A percentile compares a stretch with the other conserved stretches of the same genome.
Evolutionary conservation across 2,888 invertebrate species (phyloP).

Genomic region (Scotopteryx bipunctaria): DNA sequence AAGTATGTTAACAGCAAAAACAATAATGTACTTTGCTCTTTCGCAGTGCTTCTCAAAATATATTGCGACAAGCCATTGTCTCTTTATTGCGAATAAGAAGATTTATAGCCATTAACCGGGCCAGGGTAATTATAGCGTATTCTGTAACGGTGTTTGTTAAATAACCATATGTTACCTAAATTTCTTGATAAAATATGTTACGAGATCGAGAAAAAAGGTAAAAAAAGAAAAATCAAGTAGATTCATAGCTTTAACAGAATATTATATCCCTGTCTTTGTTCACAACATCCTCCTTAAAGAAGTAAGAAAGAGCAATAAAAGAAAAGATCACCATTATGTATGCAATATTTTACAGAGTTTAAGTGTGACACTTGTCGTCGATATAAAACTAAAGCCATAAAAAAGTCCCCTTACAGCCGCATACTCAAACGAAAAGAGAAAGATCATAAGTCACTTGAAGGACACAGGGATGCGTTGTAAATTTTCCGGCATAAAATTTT

Average conservation of each 20-base stretch:
- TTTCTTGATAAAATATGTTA: background rate
- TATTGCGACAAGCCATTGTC: conserved; percentile 71
- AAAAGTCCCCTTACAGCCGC: conserved; percentile 50
- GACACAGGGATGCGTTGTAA: conserved; percentile 55
- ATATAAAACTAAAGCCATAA: conserved; percentile 53
- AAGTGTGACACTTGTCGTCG: conserved; percentile 44
- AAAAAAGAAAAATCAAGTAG: too few species aligned
- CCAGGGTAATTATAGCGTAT: conserved; percentile 11
- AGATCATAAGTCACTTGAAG: conserved; percentile 55
- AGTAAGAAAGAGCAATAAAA: too few species aligned
- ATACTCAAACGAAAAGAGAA: conserved; percentile 49
- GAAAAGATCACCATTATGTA: conserved; percentile 29
- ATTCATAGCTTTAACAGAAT: too few species aligned
- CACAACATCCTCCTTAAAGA: too few species aligned
- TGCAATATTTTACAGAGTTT: conserved; percentile 51
- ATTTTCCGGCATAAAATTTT: conserved; percentile 51
- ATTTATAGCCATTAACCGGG: conserved; percentile 69
- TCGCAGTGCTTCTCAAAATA: conserved; percentile 13
- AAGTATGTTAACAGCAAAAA: background rate
- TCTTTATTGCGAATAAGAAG: conserved; percentile 69
- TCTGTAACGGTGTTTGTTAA: conserved; percentile 23
- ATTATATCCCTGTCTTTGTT: too few species aligned
- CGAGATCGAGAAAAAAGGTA: too few species aligned
- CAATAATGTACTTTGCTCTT: conserved; percentile 4
- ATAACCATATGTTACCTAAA: conserved; percentile 11